These are phyloP conservation scores for Campylomormyrus tamandua DNA, from an alignment of 2,113 vertebrate genomes.

Conservation along the genomic window DNA sequence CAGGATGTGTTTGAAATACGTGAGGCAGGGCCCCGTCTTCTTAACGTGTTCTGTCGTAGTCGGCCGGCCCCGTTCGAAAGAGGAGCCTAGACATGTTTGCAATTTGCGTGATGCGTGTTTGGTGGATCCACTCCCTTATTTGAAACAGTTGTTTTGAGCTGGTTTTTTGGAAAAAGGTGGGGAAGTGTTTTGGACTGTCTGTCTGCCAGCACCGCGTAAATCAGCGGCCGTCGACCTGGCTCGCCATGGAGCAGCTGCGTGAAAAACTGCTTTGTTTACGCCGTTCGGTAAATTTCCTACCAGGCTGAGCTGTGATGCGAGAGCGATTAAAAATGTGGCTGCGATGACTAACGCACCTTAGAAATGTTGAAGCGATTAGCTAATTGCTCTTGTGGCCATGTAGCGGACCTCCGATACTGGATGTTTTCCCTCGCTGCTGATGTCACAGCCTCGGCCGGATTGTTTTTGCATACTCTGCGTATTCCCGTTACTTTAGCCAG, in stretches of 20 bases:
- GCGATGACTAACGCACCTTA: background rate
- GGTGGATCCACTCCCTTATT: background rate
- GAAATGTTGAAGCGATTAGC: background rate
- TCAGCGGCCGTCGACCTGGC: background rate
- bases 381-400: background rate
- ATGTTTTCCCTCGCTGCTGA: background rate
- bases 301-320: background rate
- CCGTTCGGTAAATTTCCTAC: slow-evolving; percentile 11
- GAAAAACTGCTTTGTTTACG: slow-evolving; percentile 1
- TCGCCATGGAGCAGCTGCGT: slow-evolving; percentile 1
- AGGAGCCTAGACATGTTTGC: background rate
- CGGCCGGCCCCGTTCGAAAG: background rate
- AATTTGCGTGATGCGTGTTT: background rate
- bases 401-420: background rate
- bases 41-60: background rate
- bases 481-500: background rate
- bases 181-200: background rate
- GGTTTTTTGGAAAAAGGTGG: background rate
- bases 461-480: background rate
- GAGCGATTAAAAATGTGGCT: background rate
- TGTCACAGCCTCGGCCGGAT: background rate
- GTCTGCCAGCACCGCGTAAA: slow-evolving; percentile 2
- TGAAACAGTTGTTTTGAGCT: background rate
- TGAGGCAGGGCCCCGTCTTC: background rate
- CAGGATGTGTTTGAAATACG: background rate